Evolutionary conservation across 2,888 invertebrate species (phyloP).

Genomic region (Drosophila macrospina): DNA sequence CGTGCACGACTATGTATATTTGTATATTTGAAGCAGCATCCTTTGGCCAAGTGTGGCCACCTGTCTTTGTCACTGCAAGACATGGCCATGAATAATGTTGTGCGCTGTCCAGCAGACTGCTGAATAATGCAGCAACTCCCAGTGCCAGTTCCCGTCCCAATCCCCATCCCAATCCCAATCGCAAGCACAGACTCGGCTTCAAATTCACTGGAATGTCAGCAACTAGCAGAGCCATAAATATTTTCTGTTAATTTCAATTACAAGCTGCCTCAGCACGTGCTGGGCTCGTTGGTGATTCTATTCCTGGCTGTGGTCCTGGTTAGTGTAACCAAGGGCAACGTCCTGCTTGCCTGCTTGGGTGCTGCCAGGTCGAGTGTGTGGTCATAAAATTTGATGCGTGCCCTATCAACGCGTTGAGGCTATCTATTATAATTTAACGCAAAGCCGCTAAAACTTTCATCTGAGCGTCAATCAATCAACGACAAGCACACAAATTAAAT

Average conservation of each 20-base stretch:
- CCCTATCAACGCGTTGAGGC: constrained; percentile 58
- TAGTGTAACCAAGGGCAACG: constrained; percentile 6
- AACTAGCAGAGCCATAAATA: constrained; percentile 66
- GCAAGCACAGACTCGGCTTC: constrained; percentile 3
- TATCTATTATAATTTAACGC: constrained; percentile 74
- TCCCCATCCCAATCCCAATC: background rate
- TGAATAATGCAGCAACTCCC: constrained; percentile 60
- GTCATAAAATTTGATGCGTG: constrained; percentile 76
- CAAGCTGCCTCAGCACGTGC: constrained; percentile 44
- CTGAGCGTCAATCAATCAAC: constrained; percentile 75
- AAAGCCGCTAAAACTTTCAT: constrained; percentile 77
- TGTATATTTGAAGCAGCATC: constrained; percentile 4
- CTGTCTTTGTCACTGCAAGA: constrained; percentile 40
- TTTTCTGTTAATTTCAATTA: constrained; percentile 75
- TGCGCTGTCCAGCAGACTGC: constrained; percentile 39
- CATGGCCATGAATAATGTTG: constrained; percentile 65
- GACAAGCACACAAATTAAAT: constrained; percentile 77
- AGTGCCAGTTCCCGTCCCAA: background rate
- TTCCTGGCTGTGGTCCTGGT: constrained; percentile 9
- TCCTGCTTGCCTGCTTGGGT: constrained; percentile 1
- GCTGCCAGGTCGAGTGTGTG: constrained; percentile 45
- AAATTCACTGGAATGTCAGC: constrained; percentile 56
- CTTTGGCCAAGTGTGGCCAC: constrained; percentile 23
- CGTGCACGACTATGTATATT: too few relatives aligned
- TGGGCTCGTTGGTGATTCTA: background rate